Evolutionary conservation across 2,888 invertebrate species (phyloP).

Genomic region (Rotaria socialis): DNA sequence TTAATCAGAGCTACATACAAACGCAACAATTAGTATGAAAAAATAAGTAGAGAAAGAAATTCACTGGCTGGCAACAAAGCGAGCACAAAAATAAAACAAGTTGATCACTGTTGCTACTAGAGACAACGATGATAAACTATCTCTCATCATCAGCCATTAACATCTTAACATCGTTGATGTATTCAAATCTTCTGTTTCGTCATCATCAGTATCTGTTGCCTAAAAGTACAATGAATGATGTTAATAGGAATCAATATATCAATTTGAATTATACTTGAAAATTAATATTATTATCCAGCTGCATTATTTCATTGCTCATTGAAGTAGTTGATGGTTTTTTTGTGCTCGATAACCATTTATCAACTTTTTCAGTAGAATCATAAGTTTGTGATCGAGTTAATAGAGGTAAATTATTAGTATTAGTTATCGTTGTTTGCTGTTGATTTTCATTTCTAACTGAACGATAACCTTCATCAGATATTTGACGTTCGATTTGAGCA

Average conservation of each 20-base stretch:
- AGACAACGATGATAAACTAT: background rate
- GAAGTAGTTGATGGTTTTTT: background rate
- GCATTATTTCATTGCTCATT: background rate
- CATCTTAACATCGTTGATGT: background rate
- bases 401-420: background rate
- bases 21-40: background rate
- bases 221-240: background rate
- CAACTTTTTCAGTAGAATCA: constrained; percentile 29
- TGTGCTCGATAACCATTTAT: background rate
- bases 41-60: background rate
- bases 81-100: background rate
- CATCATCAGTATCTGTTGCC: background rate
- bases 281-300: background rate
- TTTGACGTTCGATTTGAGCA: constrained; percentile 7
- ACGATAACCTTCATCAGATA: constrained; percentile 36
- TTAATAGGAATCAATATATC: background rate
- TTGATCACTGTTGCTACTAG: background rate
- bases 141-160: background rate
- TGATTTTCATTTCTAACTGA: background rate
- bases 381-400: background rate
- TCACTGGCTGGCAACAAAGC: background rate
- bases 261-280: background rate
- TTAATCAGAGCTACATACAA: background rate
- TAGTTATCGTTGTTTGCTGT: background rate
- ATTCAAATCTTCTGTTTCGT: background rate